Evolutionary conservation across 2,797 vertebrate species (phyloP).

Genomic region (Microctenopoma stevenorrisi): DNA sequence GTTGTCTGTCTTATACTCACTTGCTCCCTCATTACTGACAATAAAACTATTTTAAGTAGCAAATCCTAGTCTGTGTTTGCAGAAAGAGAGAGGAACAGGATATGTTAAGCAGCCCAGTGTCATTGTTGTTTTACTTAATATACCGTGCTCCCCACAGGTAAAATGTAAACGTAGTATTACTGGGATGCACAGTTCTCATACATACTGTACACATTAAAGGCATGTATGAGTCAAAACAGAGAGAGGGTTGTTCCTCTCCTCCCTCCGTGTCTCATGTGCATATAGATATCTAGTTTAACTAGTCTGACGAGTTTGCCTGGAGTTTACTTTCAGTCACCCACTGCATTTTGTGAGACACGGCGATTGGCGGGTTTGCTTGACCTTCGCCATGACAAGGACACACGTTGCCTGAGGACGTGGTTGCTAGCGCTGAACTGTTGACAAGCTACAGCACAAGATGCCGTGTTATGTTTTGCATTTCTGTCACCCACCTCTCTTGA

Average conservation of each 20-base stretch:
- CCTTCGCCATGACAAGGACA: neutral
- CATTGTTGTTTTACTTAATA: neutral
- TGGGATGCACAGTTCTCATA: neutral
- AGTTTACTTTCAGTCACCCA: neutral
- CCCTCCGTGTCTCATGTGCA: neutral
- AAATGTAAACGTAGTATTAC: neutral
- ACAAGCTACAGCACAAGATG: neutral
- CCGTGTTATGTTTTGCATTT: neutral
- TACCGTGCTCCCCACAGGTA: neutral
- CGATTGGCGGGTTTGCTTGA: neutral
- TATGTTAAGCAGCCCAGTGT: neutral
- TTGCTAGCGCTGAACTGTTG: neutral
- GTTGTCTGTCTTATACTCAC: neutral
- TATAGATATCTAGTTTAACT: constrained; percentile 13
- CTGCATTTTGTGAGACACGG: neutral
- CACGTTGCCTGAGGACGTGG: neutral
- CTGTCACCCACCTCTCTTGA: neutral
- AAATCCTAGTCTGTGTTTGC: too few species aligned
- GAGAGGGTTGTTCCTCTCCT: neutral
- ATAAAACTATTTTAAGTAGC: fast-evolving
- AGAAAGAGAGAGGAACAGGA: neutral
- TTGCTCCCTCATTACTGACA: neutral
- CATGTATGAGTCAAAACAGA: too few species aligned
- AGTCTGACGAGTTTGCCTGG: constrained; percentile 26
- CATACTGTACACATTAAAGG: too few species aligned